phyloP scores from a whole-genome alignment of 2,113 vertebrate genomes.

The Mobula hypostoma region DNA sequence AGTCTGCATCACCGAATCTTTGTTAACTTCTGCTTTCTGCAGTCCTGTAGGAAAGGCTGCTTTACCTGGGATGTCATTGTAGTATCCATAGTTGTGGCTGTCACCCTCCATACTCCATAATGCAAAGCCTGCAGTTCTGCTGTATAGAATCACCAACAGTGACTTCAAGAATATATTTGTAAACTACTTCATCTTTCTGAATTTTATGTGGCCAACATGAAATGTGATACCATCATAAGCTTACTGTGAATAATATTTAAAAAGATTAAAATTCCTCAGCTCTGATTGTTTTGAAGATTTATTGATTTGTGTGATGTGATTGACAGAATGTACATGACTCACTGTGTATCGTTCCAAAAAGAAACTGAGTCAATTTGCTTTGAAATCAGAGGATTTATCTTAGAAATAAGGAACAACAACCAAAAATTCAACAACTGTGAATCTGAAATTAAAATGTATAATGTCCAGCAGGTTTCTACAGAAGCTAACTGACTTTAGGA shows the following conservation, averaged over 20 bases:
- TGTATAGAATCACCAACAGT: constrained; percentile 42
- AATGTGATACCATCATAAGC: neutral
- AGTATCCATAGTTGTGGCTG: constrained; percentile 59
- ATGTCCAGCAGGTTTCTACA: no score
- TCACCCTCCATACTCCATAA: constrained; percentile 50
- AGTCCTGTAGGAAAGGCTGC: constrained; percentile 60
- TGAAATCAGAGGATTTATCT: no score
- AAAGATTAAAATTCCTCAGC: neutral
- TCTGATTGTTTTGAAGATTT: no score
- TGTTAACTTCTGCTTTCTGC: constrained; percentile 54
- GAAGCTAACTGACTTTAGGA: no score
- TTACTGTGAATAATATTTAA: neutral
- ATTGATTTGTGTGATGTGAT: no score
- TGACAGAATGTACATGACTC: no score
- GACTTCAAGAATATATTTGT: constrained; percentile 38
- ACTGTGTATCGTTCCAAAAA: no score
- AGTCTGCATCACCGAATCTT: constrained; percentile 47
- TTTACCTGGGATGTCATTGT: constrained; percentile 76
- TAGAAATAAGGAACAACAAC: no score
- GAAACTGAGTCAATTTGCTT: no score
- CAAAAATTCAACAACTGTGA: no score
- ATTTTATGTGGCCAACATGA: neutral
- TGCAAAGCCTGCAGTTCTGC: constrained; percentile 50
- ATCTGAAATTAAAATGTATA: no score
- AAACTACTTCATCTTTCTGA: constrained; percentile 29